Base-by-base conservation (phyloP, 2,797 vertebrate genomes). In the Pseudochirops cupreus region DNA sequence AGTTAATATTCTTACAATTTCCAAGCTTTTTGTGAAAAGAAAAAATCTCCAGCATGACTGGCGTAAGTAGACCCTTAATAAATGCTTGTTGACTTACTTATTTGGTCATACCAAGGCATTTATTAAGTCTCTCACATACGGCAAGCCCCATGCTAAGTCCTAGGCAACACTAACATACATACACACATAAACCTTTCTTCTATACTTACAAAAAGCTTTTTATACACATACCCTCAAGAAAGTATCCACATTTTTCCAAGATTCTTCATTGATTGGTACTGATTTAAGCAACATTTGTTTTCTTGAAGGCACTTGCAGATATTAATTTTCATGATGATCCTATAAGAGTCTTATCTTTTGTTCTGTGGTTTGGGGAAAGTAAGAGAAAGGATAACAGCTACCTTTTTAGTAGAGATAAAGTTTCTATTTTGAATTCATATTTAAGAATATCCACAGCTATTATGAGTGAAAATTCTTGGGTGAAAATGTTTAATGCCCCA, bases 191-290 rank as follows among this genome's bases (percentile, higher is more conserved):
- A 46, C 18, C 67, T 74, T 24, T 46, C n/a, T 82, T 82, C n/a
- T 9, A 12, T 50, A 26, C 9, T 50, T 26, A 87, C 24, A 46
- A 87, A 87, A 87, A 50, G 9, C 9, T 46, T 50, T 87, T 50
- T 46, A 50, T 46, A 87, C 21, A 87, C 24, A 87, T 1, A 50
- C 24, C 7, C 24, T 87, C 24, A 87, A 87, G 21, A 87, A 87
- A 82, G 13, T 39, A 82, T 82, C 18, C 33, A 82, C 3, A 24
- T 82, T 82, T 67, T 82, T 46, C n/a, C 0, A 53, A 24, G 54
- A 46, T 58, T 93, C 94, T 95, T 92, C 56, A 74, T 94, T 87
- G 39, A 33, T 91, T 67, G 16, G 50, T 67, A 55, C 92, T 94
- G 57, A 89, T 57, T 90, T 67, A 92, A 59, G 1, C 18, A 92